A percentile compares a stretch with the other conserved stretches of the same genome.
Conservation (phyloP, 2,888 invertebrate species). For the Pyrocoelia pectoralis region DNA sequence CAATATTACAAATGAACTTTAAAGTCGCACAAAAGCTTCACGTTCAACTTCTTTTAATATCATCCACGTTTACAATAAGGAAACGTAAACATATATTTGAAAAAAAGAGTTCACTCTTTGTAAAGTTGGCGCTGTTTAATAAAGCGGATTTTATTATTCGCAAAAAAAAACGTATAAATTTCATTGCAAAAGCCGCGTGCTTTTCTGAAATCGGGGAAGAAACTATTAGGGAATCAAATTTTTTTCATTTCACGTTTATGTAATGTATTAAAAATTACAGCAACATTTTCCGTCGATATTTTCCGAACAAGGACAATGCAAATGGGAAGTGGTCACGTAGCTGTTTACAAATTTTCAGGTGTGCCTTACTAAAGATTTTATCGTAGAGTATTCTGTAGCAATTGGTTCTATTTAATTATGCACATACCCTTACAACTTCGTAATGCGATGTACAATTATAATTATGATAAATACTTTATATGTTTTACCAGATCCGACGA, state of each 20-base stretch:
- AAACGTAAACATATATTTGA: conserved; percentile 3
- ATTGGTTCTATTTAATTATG: too few species aligned
- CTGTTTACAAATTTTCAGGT: too few species aligned
- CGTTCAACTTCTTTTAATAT: background rate
- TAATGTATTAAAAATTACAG: too few species aligned
- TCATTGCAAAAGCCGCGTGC: background rate
- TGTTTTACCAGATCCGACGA: too few species aligned
- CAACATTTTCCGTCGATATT: too few species aligned
- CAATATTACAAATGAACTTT: conserved; percentile 6
- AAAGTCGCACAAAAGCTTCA: background rate
- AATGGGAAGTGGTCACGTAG: too few species aligned
- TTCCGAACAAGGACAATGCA: too few species aligned
- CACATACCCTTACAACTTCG: too few species aligned
- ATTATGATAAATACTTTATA: too few species aligned
- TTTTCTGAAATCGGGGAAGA: background rate
- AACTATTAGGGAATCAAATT: background rate
- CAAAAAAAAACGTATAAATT: background rate
- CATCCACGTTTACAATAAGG: conserved; percentile 8
- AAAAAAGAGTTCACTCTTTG: conserved; percentile 7
- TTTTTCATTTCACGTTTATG: background rate
- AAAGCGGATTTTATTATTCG: background rate
- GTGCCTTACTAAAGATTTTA: too few species aligned
- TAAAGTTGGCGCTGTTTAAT: background rate
- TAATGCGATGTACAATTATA: too few species aligned
- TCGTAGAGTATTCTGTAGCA: too few species aligned